Evolutionary conservation across 1,140 invertebrate genomes (phyloP).

Genomic region (Pseudomyrmex flavicornis): DNA sequence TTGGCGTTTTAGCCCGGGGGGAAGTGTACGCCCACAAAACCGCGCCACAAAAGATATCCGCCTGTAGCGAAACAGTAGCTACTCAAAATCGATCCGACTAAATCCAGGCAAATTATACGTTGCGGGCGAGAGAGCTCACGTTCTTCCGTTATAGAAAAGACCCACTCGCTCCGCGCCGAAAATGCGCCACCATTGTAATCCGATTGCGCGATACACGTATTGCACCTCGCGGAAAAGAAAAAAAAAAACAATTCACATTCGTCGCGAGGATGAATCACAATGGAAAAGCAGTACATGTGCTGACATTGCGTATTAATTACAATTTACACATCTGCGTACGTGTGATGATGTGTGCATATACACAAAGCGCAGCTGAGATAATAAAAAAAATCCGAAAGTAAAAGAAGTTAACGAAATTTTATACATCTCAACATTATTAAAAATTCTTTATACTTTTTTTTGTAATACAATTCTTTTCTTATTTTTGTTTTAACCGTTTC

Average conservation of each 20-base stretch:
- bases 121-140: conserved; percentile 77
- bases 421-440: background rate
- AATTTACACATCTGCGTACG: background rate
- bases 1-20: conserved; percentile 83
- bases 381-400: background rate
- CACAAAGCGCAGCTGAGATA: too few species aligned
- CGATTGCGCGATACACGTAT: conserved; percentile 17
- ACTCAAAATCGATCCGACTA: conserved; percentile 83
- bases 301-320: conserved; percentile 35
- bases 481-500: too few species aligned
- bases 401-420: background rate
- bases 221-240: conserved; percentile 22
- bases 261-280: conserved; percentile 12
- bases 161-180: conserved; percentile 23
- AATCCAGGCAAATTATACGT: conserved; percentile 84
- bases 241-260: conserved; percentile 11
- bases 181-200: conserved; percentile 58
- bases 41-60: conserved; percentile 85
- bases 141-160: conserved; percentile 57
- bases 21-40: conserved; percentile 82
- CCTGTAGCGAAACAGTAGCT: conserved; percentile 84
- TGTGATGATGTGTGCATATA: too few species aligned
- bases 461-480: background rate
- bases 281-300: background rate
- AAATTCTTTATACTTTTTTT: background rate